Conservation (phyloP, 2,888 invertebrate genomes). For the Callyntrura sp. region DNA sequence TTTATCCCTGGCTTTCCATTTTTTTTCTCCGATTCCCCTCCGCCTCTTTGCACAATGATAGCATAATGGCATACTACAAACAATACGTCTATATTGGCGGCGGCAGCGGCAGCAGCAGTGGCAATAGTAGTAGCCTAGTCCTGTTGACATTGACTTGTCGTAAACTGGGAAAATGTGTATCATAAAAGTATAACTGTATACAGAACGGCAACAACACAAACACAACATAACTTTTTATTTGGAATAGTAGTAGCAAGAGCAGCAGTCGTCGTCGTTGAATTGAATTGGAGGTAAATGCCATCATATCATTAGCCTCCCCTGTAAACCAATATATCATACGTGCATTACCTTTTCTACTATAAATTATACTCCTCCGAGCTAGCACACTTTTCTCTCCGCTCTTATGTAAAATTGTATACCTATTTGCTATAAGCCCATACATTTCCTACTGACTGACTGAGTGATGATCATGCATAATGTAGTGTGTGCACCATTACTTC, state of each 20-base stretch:
- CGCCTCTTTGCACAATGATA: background rate
- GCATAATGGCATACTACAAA: background rate
- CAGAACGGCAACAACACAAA: background rate
- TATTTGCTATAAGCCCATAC: background rate
- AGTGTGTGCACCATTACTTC: background rate
- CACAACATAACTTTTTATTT: slow-evolving; percentile 1
- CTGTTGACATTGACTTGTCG: slow-evolving; percentile 55
- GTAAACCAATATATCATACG: slow-evolving; percentile 19
- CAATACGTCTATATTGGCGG: too few relatives aligned
- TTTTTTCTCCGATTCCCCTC: background rate
- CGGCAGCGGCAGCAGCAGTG: background rate
- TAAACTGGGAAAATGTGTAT: background rate
- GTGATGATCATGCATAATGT: slow-evolving; percentile 56
- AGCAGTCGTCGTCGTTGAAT: too few relatives aligned
- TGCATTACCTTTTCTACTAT: background rate
- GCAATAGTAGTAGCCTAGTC: background rate
- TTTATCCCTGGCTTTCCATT: background rate
- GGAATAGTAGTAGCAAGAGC: slow-evolving; percentile 1
- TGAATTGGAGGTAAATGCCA: slow-evolving; percentile 25
- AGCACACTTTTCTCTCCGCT: background rate
- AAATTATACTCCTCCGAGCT: background rate
- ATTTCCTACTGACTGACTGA: slow-evolving; percentile 32
- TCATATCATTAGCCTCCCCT: background rate
- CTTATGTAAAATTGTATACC: background rate
- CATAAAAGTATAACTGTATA: background rate